Base-by-base conservation (phyloP, 2,888 invertebrate species). In the Coecobrya sp. region DNA sequence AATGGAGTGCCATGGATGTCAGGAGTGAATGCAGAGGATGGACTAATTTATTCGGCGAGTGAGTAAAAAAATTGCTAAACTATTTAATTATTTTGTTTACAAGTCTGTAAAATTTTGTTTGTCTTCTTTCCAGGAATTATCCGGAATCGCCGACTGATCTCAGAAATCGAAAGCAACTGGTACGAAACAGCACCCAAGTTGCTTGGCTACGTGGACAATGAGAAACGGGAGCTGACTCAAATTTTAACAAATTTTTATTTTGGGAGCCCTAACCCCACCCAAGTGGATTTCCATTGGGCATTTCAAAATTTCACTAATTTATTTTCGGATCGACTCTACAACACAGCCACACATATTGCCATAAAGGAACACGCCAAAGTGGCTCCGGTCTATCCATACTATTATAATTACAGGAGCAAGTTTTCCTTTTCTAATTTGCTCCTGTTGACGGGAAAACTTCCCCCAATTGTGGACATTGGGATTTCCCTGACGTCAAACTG, bases 21-120 rank as follows among this genome's bases (percentile, higher is more conserved):
- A 2, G 94, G 94, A n/a, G 86, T 93, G 10, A 94, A 94, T 91
- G 88, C 93, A 1, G 93, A 94, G 7, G 94, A 94, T 79, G 94
- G 94, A 81, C 90, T 94, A 22, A 91, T 94, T 13, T 90, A 92
- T 27, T 93, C 94, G 65, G 93, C 93, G 16, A 86, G 94, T 94
- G 88, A 92, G 65, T 62, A 55, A 55, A 52, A n/a, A n/a, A n/a
- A n/a, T n/a, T n/a, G n/a, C n/a, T n/a, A n/a, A n/a, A n/a, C n/a
- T n/a, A n/a, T n/a, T n/a, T n/a, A n/a, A n/a, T n/a, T n/a, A n/a
- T n/a, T n/a, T n/a, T n/a, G n/a, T n/a, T n/a, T n/a, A n/a, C n/a
- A n/a, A n/a, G n/a, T n/a, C n/a, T n/a, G n/a, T n/a, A n/a, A n/a
- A n/a, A n/a, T 0, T n/a, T 86, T 62, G 10, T n/a, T n/a, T 79